These are phyloP conservation scores for Lordiphosa andalusiaca DNA, from an alignment of 2,888 invertebrate species.

Conservation along the genomic window DNA sequence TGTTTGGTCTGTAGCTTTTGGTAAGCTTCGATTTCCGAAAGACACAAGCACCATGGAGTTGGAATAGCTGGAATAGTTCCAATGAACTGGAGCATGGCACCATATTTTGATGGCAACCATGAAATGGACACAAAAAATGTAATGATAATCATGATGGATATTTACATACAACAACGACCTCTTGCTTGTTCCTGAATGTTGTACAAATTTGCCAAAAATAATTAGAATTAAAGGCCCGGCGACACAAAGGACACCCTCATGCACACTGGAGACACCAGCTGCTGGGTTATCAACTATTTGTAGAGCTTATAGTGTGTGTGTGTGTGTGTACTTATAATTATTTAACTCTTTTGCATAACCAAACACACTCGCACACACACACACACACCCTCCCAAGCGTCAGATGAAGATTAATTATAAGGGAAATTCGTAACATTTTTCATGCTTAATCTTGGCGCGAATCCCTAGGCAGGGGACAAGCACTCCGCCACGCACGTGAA, in stretches of 20 bases:
- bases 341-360: conserved; percentile 70
- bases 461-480: conserved; percentile 12
- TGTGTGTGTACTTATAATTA: conserved; percentile 60
- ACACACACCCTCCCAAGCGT: conserved; percentile 9
- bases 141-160: too few relatives aligned
- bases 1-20: conserved; percentile 14
- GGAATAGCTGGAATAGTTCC: too few relatives aligned
- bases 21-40: not conserved
- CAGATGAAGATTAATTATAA: conserved; percentile 69
- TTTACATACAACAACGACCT: too few relatives aligned
- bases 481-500: conserved; percentile 40
- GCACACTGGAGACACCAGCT: conserved; percentile 41
- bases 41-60: not conserved
- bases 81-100: too few relatives aligned
- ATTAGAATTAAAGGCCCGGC: too few relatives aligned
- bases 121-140: too few relatives aligned
- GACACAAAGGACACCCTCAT: too few relatives aligned
- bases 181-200: too few relatives aligned
- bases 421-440: conserved; percentile 72
- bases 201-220: too few relatives aligned
- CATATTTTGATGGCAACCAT: too few relatives aligned
- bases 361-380: not conserved
- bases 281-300: conserved; percentile 57
- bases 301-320: conserved; percentile 51
- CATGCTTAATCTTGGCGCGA: conserved; percentile 70